Percentiles rank a stretch among this genome's conserved stretches.
Evolutionary conservation across 2,113 vertebrate genomes (phyloP).

Genomic region (Trachemys scripta): DNA sequence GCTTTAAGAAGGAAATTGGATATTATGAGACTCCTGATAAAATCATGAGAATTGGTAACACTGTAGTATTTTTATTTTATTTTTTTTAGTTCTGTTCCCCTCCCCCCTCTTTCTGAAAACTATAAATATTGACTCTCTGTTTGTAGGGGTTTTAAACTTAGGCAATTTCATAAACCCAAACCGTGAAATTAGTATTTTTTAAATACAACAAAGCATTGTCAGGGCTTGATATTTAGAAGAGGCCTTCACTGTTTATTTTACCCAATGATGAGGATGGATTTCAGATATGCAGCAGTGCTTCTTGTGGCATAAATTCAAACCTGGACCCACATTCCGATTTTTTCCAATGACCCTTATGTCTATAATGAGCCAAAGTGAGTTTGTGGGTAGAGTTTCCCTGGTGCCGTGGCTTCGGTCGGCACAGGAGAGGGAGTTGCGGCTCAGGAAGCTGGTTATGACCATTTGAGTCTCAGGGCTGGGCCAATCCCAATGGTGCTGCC

Average conservation of each 20-base stretch:
- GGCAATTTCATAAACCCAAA: conserved; percentile 47
- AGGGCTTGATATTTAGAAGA: background rate
- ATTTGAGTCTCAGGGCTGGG: background rate
- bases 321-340: background rate
- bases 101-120: background rate
- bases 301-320: accelerated
- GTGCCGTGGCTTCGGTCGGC: accelerated
- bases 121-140: conserved; percentile 10
- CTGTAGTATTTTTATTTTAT: background rate
- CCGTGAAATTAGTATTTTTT: background rate
- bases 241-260: background rate
- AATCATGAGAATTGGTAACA: background rate
- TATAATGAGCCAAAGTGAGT: background rate
- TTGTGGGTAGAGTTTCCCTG: accelerated
- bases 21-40: background rate
- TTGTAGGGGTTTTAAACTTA: conserved; percentile 28
- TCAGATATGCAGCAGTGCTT: background rate
- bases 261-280: background rate
- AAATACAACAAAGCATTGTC: background rate
- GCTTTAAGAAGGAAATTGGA: background rate
- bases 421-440: background rate
- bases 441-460: background rate
- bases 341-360: background rate
- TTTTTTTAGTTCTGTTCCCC: background rate
- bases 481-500: background rate